A percentile compares a stretch with the other conserved stretches of the same genome.
Conservation (phyloP, 2,797 vertebrate species). For the Vipera ursinii region DNA sequence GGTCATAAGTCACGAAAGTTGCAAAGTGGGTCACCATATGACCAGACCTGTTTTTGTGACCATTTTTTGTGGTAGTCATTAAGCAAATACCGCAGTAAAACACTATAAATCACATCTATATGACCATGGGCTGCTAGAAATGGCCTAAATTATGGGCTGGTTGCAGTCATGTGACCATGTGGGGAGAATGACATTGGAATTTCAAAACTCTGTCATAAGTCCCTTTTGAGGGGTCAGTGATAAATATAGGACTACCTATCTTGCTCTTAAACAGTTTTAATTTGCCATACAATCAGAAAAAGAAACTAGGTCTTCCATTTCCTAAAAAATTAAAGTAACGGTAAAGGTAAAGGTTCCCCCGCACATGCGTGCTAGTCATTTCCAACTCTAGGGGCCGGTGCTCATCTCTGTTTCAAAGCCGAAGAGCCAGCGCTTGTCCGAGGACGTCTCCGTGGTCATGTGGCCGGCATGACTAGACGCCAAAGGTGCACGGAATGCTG, state of each 20-base stretch:
- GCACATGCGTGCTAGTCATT: no score
- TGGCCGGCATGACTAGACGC: no score
- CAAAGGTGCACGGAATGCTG: no score
- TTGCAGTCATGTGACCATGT: neutral
- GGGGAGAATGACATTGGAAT: neutral
- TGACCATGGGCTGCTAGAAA: neutral
- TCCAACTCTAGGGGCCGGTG: no score
- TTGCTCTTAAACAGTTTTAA: neutral
- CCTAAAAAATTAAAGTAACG: neutral
- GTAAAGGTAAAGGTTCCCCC: no score
- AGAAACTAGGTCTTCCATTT: neutral
- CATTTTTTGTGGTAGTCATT: neutral
- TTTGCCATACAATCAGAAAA: neutral
- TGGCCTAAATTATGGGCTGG: neutral
- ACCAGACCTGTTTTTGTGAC: neutral
- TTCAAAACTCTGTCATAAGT: neutral
- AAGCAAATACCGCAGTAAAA: neutral
- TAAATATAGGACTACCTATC: neutral
- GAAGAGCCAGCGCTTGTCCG: no score
- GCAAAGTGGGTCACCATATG: neutral
- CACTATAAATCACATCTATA: neutral
- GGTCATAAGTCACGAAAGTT: neutral
- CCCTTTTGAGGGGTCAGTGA: neutral
- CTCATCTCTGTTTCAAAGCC: no score
- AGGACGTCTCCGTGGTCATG: no score